A percentile compares a stretch with the other conserved stretches of the same genome.
phyloP scores from a whole-genome alignment of 2,888 invertebrate genomes.

The Drosophila lacicola region DNA sequence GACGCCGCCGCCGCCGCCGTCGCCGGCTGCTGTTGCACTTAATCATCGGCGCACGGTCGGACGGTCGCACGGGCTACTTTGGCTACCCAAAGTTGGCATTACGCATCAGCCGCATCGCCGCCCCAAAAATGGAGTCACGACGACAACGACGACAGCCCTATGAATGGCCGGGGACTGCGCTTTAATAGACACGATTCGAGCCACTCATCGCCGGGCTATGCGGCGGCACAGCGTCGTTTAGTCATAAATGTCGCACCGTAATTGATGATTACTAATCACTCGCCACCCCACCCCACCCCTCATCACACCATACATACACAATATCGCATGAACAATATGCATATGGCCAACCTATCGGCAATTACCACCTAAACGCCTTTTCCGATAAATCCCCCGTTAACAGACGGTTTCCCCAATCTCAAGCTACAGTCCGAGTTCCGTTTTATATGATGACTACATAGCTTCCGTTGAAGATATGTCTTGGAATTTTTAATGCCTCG shows the following conservation, averaged over 20 bases:
- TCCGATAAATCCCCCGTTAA: conserved; percentile 26
- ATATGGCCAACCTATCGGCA: conserved; percentile 27
- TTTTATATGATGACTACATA: conserved; percentile 19
- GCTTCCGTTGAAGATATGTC: conserved; percentile 31
- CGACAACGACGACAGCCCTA: conserved; percentile 32
- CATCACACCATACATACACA: conserved; percentile 1
- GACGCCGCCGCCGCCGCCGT: conserved; percentile 12
- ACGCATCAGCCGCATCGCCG: conserved; percentile 58
- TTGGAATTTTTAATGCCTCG: not conserved
- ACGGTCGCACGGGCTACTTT: conserved; percentile 5
- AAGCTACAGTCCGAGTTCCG: conserved; percentile 26
- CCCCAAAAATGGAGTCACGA: conserved; percentile 73
- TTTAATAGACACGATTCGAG: conserved; percentile 64
- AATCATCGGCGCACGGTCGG: conserved; percentile 52
- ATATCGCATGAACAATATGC: conserved; percentile 22
- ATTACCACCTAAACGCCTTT: conserved; percentile 42
- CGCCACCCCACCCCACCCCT: conserved; percentile 15
- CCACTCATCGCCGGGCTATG: conserved; percentile 67
- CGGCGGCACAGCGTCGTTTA: conserved; percentile 67
- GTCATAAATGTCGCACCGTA: conserved; percentile 70
- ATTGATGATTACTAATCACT: conserved; percentile 71
- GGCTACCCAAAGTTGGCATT: conserved; percentile 71
- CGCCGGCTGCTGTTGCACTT: conserved; percentile 67
- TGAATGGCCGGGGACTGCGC: conserved; percentile 29
- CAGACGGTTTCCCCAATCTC: conserved; percentile 18